These are phyloP conservation scores for Agrypnia vestita DNA, from an alignment of 1,140 invertebrate genomes.

Conservation along the genomic window DNA sequence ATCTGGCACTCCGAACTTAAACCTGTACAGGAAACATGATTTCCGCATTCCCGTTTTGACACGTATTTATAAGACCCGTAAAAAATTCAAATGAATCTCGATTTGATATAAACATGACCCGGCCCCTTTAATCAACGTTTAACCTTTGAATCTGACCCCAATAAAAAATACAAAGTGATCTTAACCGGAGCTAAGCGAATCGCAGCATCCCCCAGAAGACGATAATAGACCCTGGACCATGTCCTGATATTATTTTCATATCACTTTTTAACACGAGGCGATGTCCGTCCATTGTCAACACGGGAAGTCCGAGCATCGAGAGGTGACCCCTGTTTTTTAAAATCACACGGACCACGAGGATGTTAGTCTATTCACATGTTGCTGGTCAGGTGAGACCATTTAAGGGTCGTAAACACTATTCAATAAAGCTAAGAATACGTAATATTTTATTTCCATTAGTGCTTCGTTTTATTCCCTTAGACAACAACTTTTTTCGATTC, in stretches of 20 bases:
- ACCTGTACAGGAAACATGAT: neutral
- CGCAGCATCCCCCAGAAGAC: constrained; percentile 23
- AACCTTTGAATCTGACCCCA: constrained; percentile 36
- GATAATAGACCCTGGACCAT: constrained; percentile 16
- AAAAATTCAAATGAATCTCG: constrained; percentile 18
- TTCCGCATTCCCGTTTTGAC: constrained; percentile 39
- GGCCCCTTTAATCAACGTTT: constrained; percentile 30
- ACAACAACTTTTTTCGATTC: too few species aligned
- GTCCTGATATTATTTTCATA: constrained; percentile 21
- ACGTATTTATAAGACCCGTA: constrained; percentile 11
- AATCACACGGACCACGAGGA: constrained; percentile 24
- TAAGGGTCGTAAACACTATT: neutral
- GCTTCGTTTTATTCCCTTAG: too few species aligned
- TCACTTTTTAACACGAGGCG: constrained; percentile 1
- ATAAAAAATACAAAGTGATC: constrained; percentile 30
- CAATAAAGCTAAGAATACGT: too few species aligned
- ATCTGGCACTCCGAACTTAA: neutral
- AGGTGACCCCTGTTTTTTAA: constrained; percentile 20
- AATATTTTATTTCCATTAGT: too few species aligned
- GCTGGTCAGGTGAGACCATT: neutral
- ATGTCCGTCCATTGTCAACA: neutral
- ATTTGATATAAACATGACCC: constrained; percentile 7
- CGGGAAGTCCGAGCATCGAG: neutral
- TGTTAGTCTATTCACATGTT: neutral
- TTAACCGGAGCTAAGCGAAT: constrained; percentile 31